Conservation (phyloP, 37 sponge, comb jelly and placozoan genomes). For the Sycon ciliatum region DNA sequence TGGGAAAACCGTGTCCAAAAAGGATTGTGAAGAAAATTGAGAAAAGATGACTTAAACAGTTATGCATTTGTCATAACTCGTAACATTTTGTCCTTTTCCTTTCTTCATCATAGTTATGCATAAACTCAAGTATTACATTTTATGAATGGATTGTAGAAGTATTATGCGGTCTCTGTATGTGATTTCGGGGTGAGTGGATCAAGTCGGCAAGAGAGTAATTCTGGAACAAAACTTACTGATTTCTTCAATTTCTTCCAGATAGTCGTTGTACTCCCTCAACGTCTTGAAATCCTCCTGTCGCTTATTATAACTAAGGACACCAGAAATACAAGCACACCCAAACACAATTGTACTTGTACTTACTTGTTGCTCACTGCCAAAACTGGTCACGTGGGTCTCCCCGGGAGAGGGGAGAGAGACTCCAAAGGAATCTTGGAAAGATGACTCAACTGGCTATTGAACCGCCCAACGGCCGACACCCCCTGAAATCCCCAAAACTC, state of each 20-base stretch:
- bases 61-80: neutral
- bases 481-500: no score
- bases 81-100: neutral
- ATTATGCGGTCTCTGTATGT: neutral
- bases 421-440: no score
- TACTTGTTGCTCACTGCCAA: no score
- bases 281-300: conserved; percentile 63
- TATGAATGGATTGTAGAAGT: neutral
- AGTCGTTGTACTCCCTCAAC: conserved; percentile 80
- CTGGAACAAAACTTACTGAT: conserved; percentile 61
- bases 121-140: neutral
- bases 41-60: no score
- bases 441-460: no score
- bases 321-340: neutral
- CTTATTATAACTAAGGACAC: conserved; percentile 66
- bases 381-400: no score
- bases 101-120: neutral
- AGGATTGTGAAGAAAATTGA: no score
- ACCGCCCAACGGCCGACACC: no score
- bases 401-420: no score
- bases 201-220: neutral
- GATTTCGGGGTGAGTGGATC: neutral
- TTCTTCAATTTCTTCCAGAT: conserved; percentile 87
- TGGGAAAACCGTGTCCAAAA: no score
- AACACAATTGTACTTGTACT: neutral